phyloP scores from a whole-genome alignment of 53 echinoderm and acorn worm genomes.

The Henricia sp. region DNA sequence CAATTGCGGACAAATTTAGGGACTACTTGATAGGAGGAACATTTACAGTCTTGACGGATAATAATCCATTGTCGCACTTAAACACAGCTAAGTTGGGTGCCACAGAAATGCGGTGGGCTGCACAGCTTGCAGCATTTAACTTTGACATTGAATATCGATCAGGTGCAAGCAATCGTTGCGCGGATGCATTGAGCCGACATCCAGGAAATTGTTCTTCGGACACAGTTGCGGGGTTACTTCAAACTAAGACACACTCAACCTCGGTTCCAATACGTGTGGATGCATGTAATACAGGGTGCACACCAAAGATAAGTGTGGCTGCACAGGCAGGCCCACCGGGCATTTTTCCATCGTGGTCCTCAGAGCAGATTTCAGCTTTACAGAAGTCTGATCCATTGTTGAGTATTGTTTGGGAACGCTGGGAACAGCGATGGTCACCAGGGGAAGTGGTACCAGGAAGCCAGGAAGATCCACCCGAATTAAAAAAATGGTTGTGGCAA shows the following conservation, averaged over 20 bases:
- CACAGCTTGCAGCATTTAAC: conserved; percentile 60
- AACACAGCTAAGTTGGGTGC: conserved; percentile 62
- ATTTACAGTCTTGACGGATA: too few relatives aligned
- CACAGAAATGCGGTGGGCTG: conserved; percentile 62
- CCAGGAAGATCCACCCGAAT: not conserved
- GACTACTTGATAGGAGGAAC: conserved; percentile 34
- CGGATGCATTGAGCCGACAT: too few relatives aligned
- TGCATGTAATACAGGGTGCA: conserved; percentile 23
- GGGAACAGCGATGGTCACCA: conserved; percentile 24
- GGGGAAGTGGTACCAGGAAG: not conserved
- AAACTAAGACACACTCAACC: not conserved
- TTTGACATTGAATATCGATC: too few relatives aligned
- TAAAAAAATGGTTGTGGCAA: conserved; percentile 14
- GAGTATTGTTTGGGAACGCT: conserved; percentile 17
- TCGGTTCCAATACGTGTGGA: not conserved
- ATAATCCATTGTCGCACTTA: conserved; percentile 48
- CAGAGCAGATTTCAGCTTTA: conserved; percentile 1
- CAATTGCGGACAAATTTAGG: conserved; percentile 59
- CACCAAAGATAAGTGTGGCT: not conserved
- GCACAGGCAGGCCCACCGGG: not conserved
- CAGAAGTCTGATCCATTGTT: not conserved
- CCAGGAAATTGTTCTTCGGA: conserved; percentile 2
- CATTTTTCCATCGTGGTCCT: conserved; percentile 13
- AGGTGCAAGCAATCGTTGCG: too few relatives aligned
- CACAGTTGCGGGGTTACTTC: not conserved